Conservation (phyloP, 2,888 invertebrate species). For the Tetranychus piercei region DNA sequence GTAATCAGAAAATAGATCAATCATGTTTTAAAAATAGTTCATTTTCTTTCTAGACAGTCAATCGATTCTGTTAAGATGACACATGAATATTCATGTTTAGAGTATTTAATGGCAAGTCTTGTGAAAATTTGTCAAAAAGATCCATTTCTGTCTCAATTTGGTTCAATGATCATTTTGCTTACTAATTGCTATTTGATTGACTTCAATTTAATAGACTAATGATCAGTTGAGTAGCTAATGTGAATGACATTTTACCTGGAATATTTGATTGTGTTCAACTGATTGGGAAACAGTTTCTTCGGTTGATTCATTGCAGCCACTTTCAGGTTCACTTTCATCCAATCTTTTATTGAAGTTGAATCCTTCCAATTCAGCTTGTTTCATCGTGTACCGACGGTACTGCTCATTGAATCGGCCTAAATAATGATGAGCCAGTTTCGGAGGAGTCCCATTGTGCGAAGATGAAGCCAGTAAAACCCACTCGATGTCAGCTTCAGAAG, state of each 20-base stretch:
- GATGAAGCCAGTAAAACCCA: constrained; percentile 46
- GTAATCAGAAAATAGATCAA: neutral
- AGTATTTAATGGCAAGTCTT: neutral
- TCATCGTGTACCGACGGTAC: neutral
- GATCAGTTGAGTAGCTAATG: neutral
- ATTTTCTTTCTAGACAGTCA: neutral
- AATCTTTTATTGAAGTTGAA: neutral
- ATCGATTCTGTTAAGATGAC: neutral
- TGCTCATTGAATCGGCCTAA: neutral
- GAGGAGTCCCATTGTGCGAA: neutral
- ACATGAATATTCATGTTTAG: neutral
- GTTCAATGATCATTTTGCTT: neutral
- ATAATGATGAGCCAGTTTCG: neutral
- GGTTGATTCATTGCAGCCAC: neutral
- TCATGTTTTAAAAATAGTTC: neutral
- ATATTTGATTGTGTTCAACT: neutral
- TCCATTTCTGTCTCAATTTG: neutral
- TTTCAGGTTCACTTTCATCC: neutral
- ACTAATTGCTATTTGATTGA: neutral
- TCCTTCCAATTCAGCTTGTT: neutral
- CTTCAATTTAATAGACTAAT: neutral
- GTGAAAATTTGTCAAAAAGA: neutral
- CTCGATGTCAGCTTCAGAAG: constrained; percentile 48
- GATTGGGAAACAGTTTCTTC: neutral
- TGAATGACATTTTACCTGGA: neutral